phyloP scores from a whole-genome alignment of 1,140 invertebrate genomes.

The Protaetia brevitarsis region DNA sequence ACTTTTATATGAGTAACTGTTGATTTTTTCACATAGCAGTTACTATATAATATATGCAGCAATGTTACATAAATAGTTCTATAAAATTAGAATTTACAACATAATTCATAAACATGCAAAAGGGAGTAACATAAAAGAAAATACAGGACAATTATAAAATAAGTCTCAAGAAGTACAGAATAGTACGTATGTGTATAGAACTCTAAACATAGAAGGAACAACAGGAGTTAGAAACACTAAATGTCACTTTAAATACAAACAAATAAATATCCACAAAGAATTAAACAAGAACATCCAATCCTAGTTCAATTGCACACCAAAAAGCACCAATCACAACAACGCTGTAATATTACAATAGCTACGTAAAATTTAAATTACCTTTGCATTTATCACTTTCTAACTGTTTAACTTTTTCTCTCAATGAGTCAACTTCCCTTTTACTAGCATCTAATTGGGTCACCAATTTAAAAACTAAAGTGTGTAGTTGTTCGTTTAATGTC shows the following conservation, averaged over 20 bases:
- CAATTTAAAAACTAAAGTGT: constrained; percentile 56
- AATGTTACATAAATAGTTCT: too few relatives aligned
- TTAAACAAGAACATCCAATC: neutral
- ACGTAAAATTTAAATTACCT: constrained; percentile 37
- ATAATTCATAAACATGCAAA: too few relatives aligned
- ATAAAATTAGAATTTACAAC: too few relatives aligned
- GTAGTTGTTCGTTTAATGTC: constrained; percentile 57
- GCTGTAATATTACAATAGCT: neutral
- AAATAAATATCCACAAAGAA: neutral
- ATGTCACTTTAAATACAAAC: too few relatives aligned
- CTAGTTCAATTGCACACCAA: neutral
- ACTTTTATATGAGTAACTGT: too few relatives aligned
- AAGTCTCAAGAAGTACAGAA: too few relatives aligned
- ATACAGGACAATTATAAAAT: too few relatives aligned
- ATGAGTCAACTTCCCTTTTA: constrained; percentile 55
- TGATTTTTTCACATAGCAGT: too few relatives aligned
- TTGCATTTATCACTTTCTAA: constrained; percentile 54
- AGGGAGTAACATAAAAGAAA: too few relatives aligned
- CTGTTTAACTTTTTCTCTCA: constrained; percentile 52
- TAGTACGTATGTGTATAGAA: too few relatives aligned
- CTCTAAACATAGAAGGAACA: too few relatives aligned
- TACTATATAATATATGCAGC: too few relatives aligned
- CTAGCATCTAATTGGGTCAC: constrained; percentile 58
- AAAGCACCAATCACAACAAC: neutral
- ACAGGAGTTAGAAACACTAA: neutral